Conservation (phyloP, 1,140 invertebrate species). For the Pseudoatta argentina region DNA sequence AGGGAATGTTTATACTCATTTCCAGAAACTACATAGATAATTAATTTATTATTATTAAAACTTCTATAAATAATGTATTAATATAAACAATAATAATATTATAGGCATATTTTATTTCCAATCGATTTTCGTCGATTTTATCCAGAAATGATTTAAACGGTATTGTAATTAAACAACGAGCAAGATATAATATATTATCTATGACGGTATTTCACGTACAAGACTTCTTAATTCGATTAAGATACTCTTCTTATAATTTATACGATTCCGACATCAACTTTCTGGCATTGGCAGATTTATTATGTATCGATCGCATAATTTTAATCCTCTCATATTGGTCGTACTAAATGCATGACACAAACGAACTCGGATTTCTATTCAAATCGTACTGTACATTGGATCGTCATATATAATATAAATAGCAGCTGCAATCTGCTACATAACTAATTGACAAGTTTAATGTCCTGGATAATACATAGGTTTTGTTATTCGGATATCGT, state of each 20-base stretch:
- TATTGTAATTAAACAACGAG: conserved; percentile 13
- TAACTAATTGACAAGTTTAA: conserved; percentile 45
- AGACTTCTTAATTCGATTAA: conserved; percentile 44
- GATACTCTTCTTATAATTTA: conserved; percentile 35
- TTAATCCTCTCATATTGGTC: conserved; percentile 11
- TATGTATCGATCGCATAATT: conserved; percentile 36
- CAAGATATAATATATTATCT: conserved; percentile 1
- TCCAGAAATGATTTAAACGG: neutral
- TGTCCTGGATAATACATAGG: conserved; percentile 14
- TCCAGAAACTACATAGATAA: neutral
- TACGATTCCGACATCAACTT: conserved; percentile 35
- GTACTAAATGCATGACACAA: conserved; percentile 2
- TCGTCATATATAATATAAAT: neutral
- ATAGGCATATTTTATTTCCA: neutral
- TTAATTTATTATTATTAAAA: neutral
- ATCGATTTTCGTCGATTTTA: neutral
- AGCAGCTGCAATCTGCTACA: conserved; percentile 14
- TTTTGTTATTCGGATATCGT: conserved; percentile 20
- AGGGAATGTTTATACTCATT: neutral
- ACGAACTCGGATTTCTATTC: conserved; percentile 32
- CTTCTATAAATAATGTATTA: neutral
- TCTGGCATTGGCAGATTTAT: conserved; percentile 38
- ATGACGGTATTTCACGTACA: neutral
- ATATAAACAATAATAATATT: neutral
- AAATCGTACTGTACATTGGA: neutral